Base-by-base conservation (phyloP, 2,797 vertebrate species). In the Acestrorhynchus altus region DNA sequence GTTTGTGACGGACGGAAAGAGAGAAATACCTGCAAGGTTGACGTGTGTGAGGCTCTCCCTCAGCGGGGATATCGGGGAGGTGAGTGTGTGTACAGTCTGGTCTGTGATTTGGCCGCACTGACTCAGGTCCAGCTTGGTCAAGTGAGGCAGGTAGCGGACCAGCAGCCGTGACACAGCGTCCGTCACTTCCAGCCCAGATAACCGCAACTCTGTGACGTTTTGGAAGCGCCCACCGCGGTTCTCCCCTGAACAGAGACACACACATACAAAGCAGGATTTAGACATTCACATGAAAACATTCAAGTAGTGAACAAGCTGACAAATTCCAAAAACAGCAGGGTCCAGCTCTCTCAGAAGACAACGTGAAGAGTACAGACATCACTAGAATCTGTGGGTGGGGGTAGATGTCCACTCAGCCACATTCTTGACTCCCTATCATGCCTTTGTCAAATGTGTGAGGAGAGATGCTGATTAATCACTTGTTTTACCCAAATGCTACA, bases 121-220 rank as follows among this genome's bases (percentile, higher is more conserved):
- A 84, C 95, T 96, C 77, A 97, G 92, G 91, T 97, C 96, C 85
- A 97, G 90, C 74, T 92, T 90, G 76, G 86, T 90, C 87, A 97
- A 91, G 84, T 94, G 94, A 78, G 96, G 96, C 7, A 95, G 91
- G 12, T 94, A 95, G 18, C 96, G 95, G 81, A 95, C 91, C 66
- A 97, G 76, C 40, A 97, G 92, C 11, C 95, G 93, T 5, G 94
- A 90, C 1, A 94, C 93, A 0, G 89, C 83, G 28, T 96, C 96
- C 0, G 93, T 95, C 88, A 97, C 90, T 46, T 96, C 95, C 87
- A 96, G 79, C 60, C 96, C 94, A 0, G 95, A 92, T 88, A 97
- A 86, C 31, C 93, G 90, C 78, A 94, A 91, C 86, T 96, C 95
- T 0, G 89, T 92, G 66, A 96, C 89, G 1, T 95, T 95, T 88